Evolutionary conservation across 2,797 vertebrate genomes (phyloP), one percentile per base, ranked within the genome.

Genomic region (Trachurus trachurus): DNA sequence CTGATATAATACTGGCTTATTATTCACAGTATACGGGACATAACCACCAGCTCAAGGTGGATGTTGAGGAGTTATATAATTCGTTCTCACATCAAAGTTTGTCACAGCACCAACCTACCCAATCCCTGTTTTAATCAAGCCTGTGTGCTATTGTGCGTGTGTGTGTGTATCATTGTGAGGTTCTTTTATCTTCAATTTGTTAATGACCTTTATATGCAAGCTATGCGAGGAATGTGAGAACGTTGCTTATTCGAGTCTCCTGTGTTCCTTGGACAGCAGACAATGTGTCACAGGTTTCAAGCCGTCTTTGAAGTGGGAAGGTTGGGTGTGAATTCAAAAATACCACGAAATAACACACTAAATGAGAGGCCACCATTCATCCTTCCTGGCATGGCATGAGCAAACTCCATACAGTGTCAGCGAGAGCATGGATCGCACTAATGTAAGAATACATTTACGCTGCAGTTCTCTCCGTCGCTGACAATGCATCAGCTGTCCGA

Each of bases 151-250:
- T n/a, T 50, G 49, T 50, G 76, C 8, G 34, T 37, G 34, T 37
- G 7, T 37, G 31, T 34, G 31, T 34, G 31, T 74, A 49, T 74
- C 45, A 0, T 42, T 45, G 62, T 75, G 57, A 45, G 21, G 65
- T 66, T 66, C 22, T 79, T 75, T 84, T 80, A 73, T 75, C 62
- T 87, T 80, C 63, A 39, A 63, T 80, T 87, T 80, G 13, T 73
- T 83, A 89, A 90, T 89, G 78, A 87, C 87, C 85, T 89, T 91
- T 91, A 86, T 69, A 73, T 74, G 63, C 42, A 66, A 78, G 67
- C 80, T 77, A 83, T 88, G 78, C 71, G 80, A 74, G 82, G 73
- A 91, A 90, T 85, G 83, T 82, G 64, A 84, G 79, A 86, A 76
- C 71, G 63, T 59, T 88, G 76, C 78, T 88, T 73, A 81, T 84